Evolutionary conservation across 2,113 vertebrate species (phyloP).

Genomic region (Megaleporinus macrocephalus): DNA sequence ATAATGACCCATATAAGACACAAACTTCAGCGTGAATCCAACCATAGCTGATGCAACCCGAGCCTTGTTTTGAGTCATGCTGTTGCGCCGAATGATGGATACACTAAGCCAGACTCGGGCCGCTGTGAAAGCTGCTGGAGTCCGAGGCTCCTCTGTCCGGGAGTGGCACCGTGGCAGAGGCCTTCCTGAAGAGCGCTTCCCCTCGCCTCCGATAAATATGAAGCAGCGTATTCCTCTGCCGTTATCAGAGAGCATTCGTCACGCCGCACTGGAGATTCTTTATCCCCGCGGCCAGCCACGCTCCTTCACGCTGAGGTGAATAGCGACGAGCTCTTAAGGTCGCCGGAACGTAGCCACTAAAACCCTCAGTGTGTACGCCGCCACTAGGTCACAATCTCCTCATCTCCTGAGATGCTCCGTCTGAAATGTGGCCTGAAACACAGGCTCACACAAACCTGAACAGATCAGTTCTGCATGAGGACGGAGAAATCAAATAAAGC

Average conservation of each 20-base stretch:
- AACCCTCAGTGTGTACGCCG: slow-evolving; percentile 76
- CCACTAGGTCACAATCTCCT: slow-evolving; percentile 58
- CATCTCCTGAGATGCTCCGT: slow-evolving; percentile 53
- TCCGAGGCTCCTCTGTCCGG: not conserved
- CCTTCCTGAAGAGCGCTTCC: not conserved
- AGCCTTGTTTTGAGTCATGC: not conserved
- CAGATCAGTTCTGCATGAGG: not conserved
- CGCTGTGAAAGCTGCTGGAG: not conserved
- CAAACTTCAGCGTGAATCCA: not conserved
- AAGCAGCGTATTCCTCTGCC: slow-evolving; percentile 53
- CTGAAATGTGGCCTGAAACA: slow-evolving; percentile 69
- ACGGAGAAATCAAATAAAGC: not conserved
- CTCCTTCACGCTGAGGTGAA: slow-evolving; percentile 72
- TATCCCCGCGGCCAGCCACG: slow-evolving; percentile 73
- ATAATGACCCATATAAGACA: too few relatives aligned
- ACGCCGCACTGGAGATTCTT: slow-evolving; percentile 73
- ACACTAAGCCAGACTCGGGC: not conserved
- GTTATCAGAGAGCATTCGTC: slow-evolving; percentile 71
- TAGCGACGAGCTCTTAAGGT: slow-evolving; percentile 74
- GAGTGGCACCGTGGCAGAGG: not conserved
- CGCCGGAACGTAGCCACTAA: slow-evolving; percentile 78
- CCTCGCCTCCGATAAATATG: slow-evolving; percentile 45
- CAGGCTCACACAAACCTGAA: slow-evolving; percentile 2
- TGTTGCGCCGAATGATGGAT: not conserved
- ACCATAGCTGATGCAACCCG: not conserved